Evolutionary conservation across 2,113 vertebrate species (phyloP).

Genomic region (Phyllostomus hastatus): DNA sequence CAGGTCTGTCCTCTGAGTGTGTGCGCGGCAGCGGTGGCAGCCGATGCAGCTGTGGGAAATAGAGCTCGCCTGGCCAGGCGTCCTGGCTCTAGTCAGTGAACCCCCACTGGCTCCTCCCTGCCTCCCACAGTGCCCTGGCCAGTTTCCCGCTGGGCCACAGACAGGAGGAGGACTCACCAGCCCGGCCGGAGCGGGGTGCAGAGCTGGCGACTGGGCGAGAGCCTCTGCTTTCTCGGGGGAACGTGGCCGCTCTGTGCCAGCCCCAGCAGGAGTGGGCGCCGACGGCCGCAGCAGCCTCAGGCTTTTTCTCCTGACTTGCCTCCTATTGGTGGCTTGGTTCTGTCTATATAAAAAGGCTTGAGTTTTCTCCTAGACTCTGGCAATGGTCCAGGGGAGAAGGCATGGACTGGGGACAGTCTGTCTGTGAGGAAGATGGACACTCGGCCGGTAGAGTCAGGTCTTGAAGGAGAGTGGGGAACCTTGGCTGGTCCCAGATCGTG

Average conservation of each 20-base stretch:
- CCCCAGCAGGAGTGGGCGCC: rapidly evolving
- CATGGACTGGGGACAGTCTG: neutral
- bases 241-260: neutral
- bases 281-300: rapidly evolving
- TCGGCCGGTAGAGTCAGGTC: neutral
- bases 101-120: neutral
- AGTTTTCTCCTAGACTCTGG: neutral
- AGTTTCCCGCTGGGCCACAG: neutral
- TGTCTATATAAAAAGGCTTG: neutral
- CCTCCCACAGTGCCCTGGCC: neutral
- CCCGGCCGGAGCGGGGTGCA: neutral
- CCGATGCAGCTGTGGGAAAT: neutral
- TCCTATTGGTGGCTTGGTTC: neutral
- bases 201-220: neutral
- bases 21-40: no score
- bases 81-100: neutral
- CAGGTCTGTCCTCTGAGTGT: neutral
- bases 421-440: neutral
- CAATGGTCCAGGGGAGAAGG: neutral
- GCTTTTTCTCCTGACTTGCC: neutral
- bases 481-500: neutral
- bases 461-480: neutral
- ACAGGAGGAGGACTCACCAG: neutral
- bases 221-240: neutral
- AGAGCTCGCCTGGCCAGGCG: rapidly evolving